These are phyloP conservation scores for Megaceryle torquata DNA, from an alignment of 2,113 vertebrate genomes.

Conservation along the genomic window DNA sequence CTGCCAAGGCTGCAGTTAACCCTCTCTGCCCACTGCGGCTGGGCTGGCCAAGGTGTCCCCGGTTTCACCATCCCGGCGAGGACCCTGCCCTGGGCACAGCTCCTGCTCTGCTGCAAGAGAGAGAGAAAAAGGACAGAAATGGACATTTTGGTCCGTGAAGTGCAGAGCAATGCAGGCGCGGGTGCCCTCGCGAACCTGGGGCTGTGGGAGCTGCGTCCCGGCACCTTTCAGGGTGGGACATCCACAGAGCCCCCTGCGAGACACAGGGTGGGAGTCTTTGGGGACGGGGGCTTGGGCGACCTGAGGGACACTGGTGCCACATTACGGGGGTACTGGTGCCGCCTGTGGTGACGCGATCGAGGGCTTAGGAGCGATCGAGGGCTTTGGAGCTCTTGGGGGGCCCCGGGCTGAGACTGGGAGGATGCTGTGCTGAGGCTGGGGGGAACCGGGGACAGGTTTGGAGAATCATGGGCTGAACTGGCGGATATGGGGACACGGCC, in stretches of 20 bases:
- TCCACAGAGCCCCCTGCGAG: neutral
- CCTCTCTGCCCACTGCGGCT: rapidly evolving
- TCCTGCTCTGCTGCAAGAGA: neutral
- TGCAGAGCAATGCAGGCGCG: rapidly evolving
- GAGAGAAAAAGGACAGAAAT: neutral
- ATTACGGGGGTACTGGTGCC: neutral
- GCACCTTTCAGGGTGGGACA: neutral
- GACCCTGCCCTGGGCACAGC: neutral
- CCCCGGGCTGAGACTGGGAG: neutral
- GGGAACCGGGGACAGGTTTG: no score
- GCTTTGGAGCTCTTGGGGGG: neutral
- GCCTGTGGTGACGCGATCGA: neutral
- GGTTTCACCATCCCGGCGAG: neutral
- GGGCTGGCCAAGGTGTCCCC: neutral
- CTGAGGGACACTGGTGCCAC: neutral
- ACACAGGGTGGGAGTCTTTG: neutral
- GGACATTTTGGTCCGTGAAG: neutral
- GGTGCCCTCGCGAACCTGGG: neutral
- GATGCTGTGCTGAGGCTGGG: neutral
- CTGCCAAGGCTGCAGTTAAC: slow-evolving; percentile 40
- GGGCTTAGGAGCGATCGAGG: neutral
- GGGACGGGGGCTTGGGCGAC: neutral
- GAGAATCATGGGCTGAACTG: neutral
- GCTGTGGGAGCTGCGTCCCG: neutral
- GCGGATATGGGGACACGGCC: neutral